Percentiles rank a stretch among this genome's conserved stretches.
Evolutionary conservation across 2,113 vertebrate genomes (phyloP).

Genomic region (Rattus rattus): DNA sequence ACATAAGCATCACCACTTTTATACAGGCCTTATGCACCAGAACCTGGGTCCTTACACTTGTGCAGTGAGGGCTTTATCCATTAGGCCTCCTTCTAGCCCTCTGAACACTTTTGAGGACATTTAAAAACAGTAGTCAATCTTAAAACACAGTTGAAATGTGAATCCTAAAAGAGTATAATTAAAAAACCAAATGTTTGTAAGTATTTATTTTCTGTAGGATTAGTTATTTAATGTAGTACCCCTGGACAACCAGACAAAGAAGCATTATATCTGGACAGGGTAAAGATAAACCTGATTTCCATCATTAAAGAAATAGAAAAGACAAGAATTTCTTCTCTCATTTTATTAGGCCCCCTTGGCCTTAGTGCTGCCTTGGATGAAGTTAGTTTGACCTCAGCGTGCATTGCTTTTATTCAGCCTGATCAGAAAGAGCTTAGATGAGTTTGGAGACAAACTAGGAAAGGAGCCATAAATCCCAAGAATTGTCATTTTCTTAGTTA

Average conservation of each 20-base stretch:
- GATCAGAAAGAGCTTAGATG: slow-evolving; percentile 48
- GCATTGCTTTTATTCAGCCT: slow-evolving; percentile 64
- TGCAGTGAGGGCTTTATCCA: background rate
- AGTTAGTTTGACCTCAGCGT: slow-evolving; percentile 21
- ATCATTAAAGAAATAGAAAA: slow-evolving; percentile 59
- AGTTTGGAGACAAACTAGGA: slow-evolving; percentile 35
- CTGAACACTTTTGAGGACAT: background rate
- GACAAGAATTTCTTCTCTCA: background rate
- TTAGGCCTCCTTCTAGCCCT: background rate
- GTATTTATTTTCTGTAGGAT: slow-evolving; percentile 36
- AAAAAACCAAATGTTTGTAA: slow-evolving; percentile 13
- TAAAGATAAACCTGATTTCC: slow-evolving; percentile 43
- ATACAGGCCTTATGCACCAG: too few species aligned
- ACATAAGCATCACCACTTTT: background rate
- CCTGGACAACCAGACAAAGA: slow-evolving; percentile 23
- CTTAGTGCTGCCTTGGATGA: slow-evolving; percentile 21
- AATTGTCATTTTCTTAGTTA: slow-evolving; percentile 73
- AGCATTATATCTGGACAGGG: slow-evolving; percentile 9
- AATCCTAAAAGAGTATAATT: background rate
- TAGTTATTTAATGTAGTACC: slow-evolving; percentile 1
- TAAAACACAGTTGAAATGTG: slow-evolving; percentile 17
- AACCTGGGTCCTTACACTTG: too few species aligned
- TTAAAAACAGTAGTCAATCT: background rate
- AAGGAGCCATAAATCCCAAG: slow-evolving; percentile 60
- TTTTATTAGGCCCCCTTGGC: slow-evolving; percentile 12